Conservation (phyloP, 1,140 invertebrate genomes). For the Panulirus ornatus region DNA sequence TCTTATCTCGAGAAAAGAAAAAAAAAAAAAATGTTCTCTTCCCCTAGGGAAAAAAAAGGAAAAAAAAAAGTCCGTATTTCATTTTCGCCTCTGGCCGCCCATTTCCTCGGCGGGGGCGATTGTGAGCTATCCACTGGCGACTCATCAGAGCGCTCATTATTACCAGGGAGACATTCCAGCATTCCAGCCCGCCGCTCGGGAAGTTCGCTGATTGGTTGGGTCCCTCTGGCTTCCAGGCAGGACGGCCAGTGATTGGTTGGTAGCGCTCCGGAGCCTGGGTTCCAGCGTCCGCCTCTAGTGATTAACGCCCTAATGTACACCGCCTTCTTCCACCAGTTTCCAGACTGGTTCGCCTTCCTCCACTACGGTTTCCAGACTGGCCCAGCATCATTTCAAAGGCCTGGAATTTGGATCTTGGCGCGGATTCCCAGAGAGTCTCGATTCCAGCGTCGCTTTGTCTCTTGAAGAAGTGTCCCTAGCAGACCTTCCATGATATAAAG, state of each 20-base stretch:
- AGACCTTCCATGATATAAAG: conserved; percentile 73
- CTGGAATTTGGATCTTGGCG: conserved; percentile 72
- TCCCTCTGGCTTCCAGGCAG: conserved; percentile 60
- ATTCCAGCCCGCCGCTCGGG: conserved; percentile 58
- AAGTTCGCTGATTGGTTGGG: conserved; percentile 56
- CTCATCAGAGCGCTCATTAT: conserved; percentile 72
- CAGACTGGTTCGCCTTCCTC: conserved; percentile 68
- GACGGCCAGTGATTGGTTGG: conserved; percentile 61
- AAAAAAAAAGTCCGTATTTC: conserved; percentile 60
- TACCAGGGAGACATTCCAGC: conserved; percentile 66
- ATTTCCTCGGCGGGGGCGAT: conserved; percentile 58
- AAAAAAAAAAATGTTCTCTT: conserved; percentile 11
- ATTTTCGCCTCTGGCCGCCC: conserved; percentile 62
- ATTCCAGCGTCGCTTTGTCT: conserved; percentile 72
- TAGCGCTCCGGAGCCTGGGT: conserved; percentile 45
- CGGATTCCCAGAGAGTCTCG: conserved; percentile 71
- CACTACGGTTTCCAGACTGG: conserved; percentile 54
- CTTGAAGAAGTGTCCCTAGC: conserved; percentile 72
- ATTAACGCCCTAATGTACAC: conserved; percentile 73
- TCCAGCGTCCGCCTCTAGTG: conserved; percentile 63
- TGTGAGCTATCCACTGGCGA: conserved; percentile 70
- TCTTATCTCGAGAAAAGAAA: conserved; percentile 57
- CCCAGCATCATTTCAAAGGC: conserved; percentile 54
- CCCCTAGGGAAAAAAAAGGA: not conserved
- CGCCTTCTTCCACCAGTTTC: conserved; percentile 68